Base-by-base conservation (phyloP, 2,888 invertebrate species). In the Acanthosepion pharaonis region DNA sequence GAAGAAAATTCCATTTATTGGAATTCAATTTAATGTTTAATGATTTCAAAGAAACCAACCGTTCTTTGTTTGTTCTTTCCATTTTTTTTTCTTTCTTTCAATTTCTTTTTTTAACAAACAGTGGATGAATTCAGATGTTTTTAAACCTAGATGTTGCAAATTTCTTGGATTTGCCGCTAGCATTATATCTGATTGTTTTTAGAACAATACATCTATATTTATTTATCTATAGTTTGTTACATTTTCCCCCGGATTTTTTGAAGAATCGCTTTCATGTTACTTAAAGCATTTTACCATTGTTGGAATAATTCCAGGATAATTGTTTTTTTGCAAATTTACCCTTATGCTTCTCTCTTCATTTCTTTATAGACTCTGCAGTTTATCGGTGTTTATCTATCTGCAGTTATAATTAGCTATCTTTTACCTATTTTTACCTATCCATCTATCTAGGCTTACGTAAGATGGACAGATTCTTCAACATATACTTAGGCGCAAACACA, bases 11-110 rank as follows among this genome's bases (percentile, higher is more conserved):
- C 78, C n/a, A n/a, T 78, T 78, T n/a, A 78, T 78, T n/a, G n/a
- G 78, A 78, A 78, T 78, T 78, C 78, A 33, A 78, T 78, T 78
- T 78, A 78, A 78, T 78, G 78, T 78, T 78, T 78, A 78, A 78
- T 78, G n/a, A 78, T 78, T 78, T 78, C 78, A 78, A 78, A 78
- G 78, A 20, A 78, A 78, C 78, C 18, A 78, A 78, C 78, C n/a
- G 15, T 78, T 78, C 33, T 55, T 55, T 18, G 15, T 55, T 55
- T 55, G 4, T 55, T 55, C 18, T 55, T 9, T 15, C 0, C n/a
- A 15, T 78, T 78, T 28, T 9, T 9, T 33, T 78, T 78, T 78
- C n/a, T 78, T 78, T 3, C 78, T 28, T 20, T 1, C 28, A 28
- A 25, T 23, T 78, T 78, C 25, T 78, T 78, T 33, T n/a, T 33